These are phyloP conservation scores for Thaleichthys pacificus DNA, from an alignment of 2,797 vertebrate species.

Conservation along the genomic window DNA sequence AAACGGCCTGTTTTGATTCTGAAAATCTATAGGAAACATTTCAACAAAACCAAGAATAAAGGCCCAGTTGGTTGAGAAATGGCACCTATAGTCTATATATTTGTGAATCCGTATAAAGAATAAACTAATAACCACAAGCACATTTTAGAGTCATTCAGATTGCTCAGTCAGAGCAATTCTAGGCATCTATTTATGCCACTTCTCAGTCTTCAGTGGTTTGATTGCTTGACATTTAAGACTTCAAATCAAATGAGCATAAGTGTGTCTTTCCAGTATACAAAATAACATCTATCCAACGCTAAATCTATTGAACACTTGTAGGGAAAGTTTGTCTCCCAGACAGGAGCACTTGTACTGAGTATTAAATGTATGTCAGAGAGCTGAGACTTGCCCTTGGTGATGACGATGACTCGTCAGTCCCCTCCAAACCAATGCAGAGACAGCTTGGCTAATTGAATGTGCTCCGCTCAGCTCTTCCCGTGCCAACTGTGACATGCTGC, in stretches of 20 bases:
- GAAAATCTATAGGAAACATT: too few species aligned
- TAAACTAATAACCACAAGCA: neutral
- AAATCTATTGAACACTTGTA: neutral
- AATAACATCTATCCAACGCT: neutral
- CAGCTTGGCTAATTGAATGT: conserved; percentile 14
- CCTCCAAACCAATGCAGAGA: conserved; percentile 4
- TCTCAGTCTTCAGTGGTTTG: neutral
- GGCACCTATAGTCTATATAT: neutral
- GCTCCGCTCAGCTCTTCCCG: neutral
- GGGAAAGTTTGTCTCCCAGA: neutral
- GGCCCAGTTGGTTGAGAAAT: neutral
- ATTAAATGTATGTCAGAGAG: neutral
- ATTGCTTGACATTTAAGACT: neutral
- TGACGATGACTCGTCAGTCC: conserved; percentile 5
- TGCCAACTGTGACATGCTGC: conserved; percentile 12
- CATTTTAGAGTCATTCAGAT: neutral
- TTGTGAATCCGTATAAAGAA: neutral
- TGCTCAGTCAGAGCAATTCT: neutral
- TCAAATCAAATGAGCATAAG: neutral
- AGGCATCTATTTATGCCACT: neutral
- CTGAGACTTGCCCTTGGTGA: conserved; percentile 8
- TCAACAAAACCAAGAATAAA: too few species aligned
- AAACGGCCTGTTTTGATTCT: too few species aligned
- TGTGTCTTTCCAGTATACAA: neutral
- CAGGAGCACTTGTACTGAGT: neutral